Evolutionary conservation across 2,888 invertebrate genomes (phyloP), one percentile per base, ranked within the genome.

Genomic region (Leptogaster cylindrica): DNA sequence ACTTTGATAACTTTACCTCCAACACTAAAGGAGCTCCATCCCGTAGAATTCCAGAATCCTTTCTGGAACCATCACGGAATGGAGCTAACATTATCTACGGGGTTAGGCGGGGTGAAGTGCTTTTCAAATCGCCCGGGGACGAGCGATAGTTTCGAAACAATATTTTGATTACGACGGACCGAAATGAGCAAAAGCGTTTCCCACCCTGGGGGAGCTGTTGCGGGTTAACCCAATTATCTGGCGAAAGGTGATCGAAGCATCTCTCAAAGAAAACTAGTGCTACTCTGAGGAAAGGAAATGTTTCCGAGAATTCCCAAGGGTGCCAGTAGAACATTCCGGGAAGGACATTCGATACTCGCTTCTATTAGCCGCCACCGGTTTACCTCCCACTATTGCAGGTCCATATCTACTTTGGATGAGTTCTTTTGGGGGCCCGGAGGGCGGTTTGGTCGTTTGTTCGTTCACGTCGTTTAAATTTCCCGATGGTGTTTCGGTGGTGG

Each of bases 341-440:
- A 58, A 58, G 58, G 58, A 58, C 58, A 58, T 58, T 58, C 58
- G 58, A 58, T 58, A 58, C 39, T 41, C 27, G 41, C 39, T 58
- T 41, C 39, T 25, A 58, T 58, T 41, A 41, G 58, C 3, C 20
- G 20, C 52, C 52, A 31, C 20, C 31, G 25, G 51, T 25, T 16
- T 28, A 25, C 50, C 8, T 8, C n/a, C 23, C 27, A 10, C 12
- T 10, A 6, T 20, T 55, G 58, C 58, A 58, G 39, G 41, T 25
- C 41, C 41, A 25, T 41, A n/a, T n/a, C 27, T 36, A 41, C 58
- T 58, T n/a, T 52, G 52, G 52, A 52, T 52, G 52, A 52, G 31
- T 52, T 31, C 31, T 52, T 31, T 16, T 7, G 16, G 18, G 12
- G 52, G n/a, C n/a, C n/a, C n/a, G n/a, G n/a, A n/a, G n/a, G 50